Base-by-base conservation (phyloP, 2,888 invertebrate genomes). In the Tineola bisselliella region DNA sequence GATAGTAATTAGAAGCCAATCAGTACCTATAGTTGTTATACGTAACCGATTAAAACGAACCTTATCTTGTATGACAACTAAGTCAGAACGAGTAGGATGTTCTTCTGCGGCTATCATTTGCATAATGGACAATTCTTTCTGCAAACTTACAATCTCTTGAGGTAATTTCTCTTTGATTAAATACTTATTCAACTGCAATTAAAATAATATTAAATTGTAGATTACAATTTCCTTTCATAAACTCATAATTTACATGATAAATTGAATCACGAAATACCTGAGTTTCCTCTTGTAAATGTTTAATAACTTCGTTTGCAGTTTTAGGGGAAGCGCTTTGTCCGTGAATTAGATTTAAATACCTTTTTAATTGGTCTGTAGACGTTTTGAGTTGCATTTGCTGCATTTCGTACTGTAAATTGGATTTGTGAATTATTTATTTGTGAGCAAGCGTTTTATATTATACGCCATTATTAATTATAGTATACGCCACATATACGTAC, bases 161-260 rank as follows among this genome's bases (percentile, higher is more conserved):
- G 94, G 94, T 61, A 96, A 75, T 72, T 95, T 94, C 70, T 94
- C 94, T 64, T 92, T 91, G 0, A 91, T 91, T 63, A 96, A 87
- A 76, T 93, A 94, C 63, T 86, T 88, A 71, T 93, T 92, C 44
- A 93, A 89, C 79, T 87, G 66, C 61, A 75, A 74, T 19, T 56
- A 56, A 54, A 48, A 15, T 48, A 25, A 25, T n/a, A 17, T n/a
- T 17, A 52, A 52, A 52, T 52, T 17, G 43, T 12, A 6, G 4
- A 43, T 12, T n/a, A n/a, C n/a, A n/a, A n/a, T 3, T 43, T 43
- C n/a, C 43, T 43, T 13, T 43, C 43, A 43, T 2, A 43, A 43
- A 43, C 2, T 43, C 43, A 43, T 13, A 13, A 43, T 43, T 10
- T 43, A 13, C 43, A 43, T 43, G 8, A 5, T 43, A 43, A 54